Evolutionary conservation across 2,113 vertebrate genomes (phyloP), one percentile per base, ranked within the genome.

Genomic region (Calonectris borealis): DNA sequence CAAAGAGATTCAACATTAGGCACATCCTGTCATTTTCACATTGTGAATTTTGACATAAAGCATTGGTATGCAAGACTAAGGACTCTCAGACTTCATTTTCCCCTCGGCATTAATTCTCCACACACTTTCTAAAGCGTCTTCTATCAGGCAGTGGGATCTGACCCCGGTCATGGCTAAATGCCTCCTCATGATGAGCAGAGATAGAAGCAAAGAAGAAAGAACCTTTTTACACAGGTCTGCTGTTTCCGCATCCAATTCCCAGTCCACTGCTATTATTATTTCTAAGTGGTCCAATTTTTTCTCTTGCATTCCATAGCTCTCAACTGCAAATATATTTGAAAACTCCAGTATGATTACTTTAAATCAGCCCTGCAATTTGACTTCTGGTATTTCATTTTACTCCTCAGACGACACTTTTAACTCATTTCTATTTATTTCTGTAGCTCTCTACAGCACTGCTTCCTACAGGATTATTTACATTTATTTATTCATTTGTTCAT

Each of bases 261-360:
- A 82, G 66, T 93, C 62, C 55, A 73, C n/a, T 31, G 61, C 1
- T 73, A 81, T 92, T 96, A 97, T 97, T 98, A 97, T 92, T 97
- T 96, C 92, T 96, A 97, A 98, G 91, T 96, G 87, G 92, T 92
- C 88, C 94, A 96, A 90, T 97, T 98, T 98, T 96, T 94, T 95
- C 71, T 94, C 90, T 95, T 97, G 92, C 64, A 94, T 97, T 97
- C 94, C 93, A 42, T 82, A 96, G 92, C 78, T 97, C 81, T 97
- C 91, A 91, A 40, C 88, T 88, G 73, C 80, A 97, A 97, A 97
- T 95, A 92, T 88, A 97, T 97, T 97, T 97, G 93, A 97, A 98
- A 98, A 97, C 73, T 85, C 80, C 57, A 85, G 95, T 98, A 93
- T 95, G 93, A 97, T 95, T 96, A 83, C 71, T 73, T 94, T 95